Evolutionary conservation across 2,888 invertebrate species (phyloP), one percentile per base, ranked within the genome.

Genomic region (Agonum fuliginosum): DNA sequence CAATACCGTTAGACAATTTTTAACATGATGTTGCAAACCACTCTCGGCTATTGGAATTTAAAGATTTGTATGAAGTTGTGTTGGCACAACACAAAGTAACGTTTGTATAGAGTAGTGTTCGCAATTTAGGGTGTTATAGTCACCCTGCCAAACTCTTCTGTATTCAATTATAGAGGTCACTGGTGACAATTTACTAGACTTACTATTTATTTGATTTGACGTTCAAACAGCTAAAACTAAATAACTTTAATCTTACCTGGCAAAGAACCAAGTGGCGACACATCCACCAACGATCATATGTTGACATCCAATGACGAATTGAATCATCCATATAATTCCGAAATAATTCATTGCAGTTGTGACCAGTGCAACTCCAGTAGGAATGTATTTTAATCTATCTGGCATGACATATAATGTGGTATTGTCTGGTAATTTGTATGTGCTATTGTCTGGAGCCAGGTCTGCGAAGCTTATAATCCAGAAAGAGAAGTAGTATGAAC

Each of bases 241-340:
- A 48, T 48, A 48, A 48, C 12, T 48, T 20, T 54, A 27, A 43
- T 30, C 14, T 81, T 83, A 91, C 91, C 90, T 89, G 30, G 90
- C 88, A 83, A 93, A 93, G 83, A 91, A 93, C 93, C 93, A 93
- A 3, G 86, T 87, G 0, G 91, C 89, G 0, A 92, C 91, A 5
- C 92, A 88, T 6, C 92, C 91, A 46, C 91, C 91, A 75, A 93
- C 89, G 3, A 93, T 88, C 87, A 93, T 90, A 83, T 92, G 91
- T 81, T 93, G 92, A 83, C 91, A 92, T 20, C 91, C 92, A 48
- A 93, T 88, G 78, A 91, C 88, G 82, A 92, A 92, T 83, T 93
- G 91, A 46, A 88, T 86, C 78, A 91, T 88, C 93, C 93, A 93
- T 58, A 93, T 86, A 81, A 91, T 86, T 0, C 90, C 91, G 65